These are phyloP conservation scores for Petaurus breviceps DNA, from an alignment of 2,113 vertebrate genomes.

Conservation along the genomic window DNA sequence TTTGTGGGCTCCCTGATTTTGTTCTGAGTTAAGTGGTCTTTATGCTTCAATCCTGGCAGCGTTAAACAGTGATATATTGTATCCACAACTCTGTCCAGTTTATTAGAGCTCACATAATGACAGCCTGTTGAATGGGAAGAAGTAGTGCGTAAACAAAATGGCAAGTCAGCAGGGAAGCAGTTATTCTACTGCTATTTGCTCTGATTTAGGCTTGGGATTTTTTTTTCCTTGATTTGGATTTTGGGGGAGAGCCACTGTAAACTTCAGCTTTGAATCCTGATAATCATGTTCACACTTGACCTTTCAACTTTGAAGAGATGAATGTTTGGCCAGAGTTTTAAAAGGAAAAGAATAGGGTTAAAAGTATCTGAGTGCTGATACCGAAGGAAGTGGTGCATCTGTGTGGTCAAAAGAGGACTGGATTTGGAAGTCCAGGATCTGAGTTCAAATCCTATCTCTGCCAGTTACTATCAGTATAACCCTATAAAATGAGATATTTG, in stretches of 20 bases:
- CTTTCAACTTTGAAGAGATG: constrained; percentile 1
- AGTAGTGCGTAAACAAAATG: constrained; percentile 46
- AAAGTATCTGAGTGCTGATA: not conserved
- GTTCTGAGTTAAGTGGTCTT: constrained; percentile 71
- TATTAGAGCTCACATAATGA: constrained; percentile 50
- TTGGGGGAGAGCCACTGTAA: not conserved
- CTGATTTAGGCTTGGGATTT: constrained; percentile 16
- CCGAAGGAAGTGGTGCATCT: constrained; percentile 1
- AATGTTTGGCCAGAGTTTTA: not conserved
- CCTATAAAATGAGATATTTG: not conserved
- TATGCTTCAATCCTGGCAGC: constrained; percentile 63
- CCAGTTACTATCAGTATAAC: not conserved
- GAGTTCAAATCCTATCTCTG: not conserved
- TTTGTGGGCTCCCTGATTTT: constrained; percentile 70
- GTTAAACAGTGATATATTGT: constrained; percentile 61
- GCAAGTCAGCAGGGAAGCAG: not conserved
- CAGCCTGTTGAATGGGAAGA: constrained; percentile 69
- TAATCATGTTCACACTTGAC: not conserved
- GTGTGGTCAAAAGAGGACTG: not conserved
- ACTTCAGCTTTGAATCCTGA: not conserved
- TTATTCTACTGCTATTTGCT: constrained; percentile 16
- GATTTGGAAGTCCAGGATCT: not conserved
- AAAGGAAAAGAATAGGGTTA: not conserved
- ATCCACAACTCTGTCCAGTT: constrained; percentile 9
- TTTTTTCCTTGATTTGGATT: not conserved